Percentiles rank a stretch among this genome's conserved stretches.
phyloP scores from a whole-genome alignment of 1,140 invertebrate genomes.

The Solenopsis invicta region DNA sequence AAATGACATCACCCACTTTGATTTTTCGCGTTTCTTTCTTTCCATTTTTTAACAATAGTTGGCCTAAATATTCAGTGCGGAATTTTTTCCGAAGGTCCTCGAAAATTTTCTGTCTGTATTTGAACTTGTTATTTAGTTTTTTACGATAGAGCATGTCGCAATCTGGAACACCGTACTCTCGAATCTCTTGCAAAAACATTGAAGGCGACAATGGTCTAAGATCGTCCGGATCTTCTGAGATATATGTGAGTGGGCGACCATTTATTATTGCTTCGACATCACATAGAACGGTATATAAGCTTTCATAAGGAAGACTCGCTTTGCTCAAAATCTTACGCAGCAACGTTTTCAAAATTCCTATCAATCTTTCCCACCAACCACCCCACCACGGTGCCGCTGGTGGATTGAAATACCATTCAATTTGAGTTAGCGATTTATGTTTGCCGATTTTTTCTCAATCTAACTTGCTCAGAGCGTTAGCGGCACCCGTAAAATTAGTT shows the following conservation, averaged over 20 bases:
- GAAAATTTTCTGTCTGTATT: background rate
- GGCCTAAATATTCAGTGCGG: background rate
- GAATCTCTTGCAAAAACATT: slow-evolving; percentile 3
- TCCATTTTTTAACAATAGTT: background rate
- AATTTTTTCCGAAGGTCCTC: slow-evolving; percentile 13
- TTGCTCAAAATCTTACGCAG: slow-evolving; percentile 11
- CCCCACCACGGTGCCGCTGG: slow-evolving; percentile 33
- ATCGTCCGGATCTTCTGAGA: background rate
- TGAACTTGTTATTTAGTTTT: background rate
- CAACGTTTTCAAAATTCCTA: slow-evolving; percentile 31
- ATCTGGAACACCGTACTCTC: background rate
- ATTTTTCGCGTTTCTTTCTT: slow-evolving; percentile 7
- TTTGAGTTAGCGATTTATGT: background rate
- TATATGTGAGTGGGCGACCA: background rate
- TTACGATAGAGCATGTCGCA: background rate
- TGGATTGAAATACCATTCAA: slow-evolving; percentile 37
- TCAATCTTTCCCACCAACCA: slow-evolving; percentile 39
- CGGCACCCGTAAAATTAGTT: slow-evolving; percentile 11
- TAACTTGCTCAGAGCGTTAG: background rate
- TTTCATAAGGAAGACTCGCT: background rate
- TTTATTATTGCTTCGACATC: slow-evolving; percentile 28
- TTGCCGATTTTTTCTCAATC: slow-evolving; percentile 1
- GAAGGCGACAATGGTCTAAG: background rate
- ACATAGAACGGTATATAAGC: background rate
- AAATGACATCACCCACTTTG: background rate